phyloP scores from a whole-genome alignment of 2,113 vertebrate genomes.

The Butorides virescens region DNA sequence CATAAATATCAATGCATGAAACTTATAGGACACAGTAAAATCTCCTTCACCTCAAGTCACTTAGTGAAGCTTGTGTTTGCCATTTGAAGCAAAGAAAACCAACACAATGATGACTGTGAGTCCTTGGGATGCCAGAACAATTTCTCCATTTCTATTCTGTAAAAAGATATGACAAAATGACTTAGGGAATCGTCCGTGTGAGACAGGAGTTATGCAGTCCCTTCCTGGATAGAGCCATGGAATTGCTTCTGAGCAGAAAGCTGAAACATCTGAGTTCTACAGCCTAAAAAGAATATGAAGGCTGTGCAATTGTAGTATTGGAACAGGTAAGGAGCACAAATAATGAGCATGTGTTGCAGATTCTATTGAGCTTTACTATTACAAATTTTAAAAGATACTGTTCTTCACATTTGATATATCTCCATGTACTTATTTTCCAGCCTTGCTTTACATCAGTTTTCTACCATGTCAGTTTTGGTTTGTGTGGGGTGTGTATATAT shows the following conservation, averaged over 20 bases:
- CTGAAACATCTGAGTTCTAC: not conserved
- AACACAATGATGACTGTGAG: not conserved
- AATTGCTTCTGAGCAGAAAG: not conserved
- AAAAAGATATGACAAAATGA: not conserved
- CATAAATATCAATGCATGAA: not conserved
- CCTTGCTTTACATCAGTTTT: not conserved
- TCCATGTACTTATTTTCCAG: not conserved
- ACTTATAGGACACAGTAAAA: not conserved
- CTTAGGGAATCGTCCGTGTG: not conserved
- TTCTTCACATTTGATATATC: not conserved
- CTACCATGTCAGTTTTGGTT: not conserved
- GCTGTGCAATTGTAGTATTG: not conserved
- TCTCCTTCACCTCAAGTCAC: not conserved
- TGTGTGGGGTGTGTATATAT: rapidly evolving
- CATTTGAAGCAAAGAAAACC: not conserved
- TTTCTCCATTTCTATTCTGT: not conserved
- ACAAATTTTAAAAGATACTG: not conserved
- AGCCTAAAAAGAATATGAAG: not conserved
- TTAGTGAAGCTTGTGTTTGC: not conserved
- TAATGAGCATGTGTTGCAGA: not conserved
- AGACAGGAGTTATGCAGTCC: not conserved
- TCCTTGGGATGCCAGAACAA: not conserved
- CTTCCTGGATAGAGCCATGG: not conserved
- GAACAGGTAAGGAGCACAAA: not conserved
- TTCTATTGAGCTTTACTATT: not conserved